phyloP scores from a whole-genome alignment of 2,113 vertebrate genomes.

The Panthera tigris region DNA sequence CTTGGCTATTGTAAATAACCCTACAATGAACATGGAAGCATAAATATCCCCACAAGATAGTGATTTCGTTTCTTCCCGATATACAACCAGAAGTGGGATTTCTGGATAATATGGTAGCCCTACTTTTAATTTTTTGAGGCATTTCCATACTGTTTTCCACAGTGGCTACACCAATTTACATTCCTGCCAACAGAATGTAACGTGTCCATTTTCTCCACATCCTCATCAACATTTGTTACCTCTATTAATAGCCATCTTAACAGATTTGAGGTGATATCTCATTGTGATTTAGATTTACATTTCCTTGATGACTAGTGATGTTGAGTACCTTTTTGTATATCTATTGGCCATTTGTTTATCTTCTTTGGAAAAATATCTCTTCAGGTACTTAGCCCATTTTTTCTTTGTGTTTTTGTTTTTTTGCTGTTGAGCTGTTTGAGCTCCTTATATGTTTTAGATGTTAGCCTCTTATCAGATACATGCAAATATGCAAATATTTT shows the following conservation, averaged over 20 bases:
- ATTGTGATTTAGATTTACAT: background rate
- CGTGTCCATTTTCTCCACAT: background rate
- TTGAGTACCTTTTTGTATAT: background rate
- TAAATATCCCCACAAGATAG: background rate
- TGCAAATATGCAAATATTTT: background rate
- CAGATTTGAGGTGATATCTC: background rate
- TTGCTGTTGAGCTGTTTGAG: background rate
- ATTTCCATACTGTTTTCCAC: background rate
- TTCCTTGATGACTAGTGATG: background rate
- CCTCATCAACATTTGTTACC: background rate
- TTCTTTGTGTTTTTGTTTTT: background rate
- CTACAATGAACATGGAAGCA: background rate
- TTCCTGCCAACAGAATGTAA: background rate
- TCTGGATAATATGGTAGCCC: background rate
- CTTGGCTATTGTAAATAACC: background rate
- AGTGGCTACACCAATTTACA: background rate
- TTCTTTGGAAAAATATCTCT: background rate
- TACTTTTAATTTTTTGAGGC: background rate
- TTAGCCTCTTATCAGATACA: background rate
- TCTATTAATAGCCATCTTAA: background rate
- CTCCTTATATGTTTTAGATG: background rate
- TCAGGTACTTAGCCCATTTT: background rate
- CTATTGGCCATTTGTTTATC: background rate
- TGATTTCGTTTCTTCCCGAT: background rate
- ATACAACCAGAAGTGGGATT: background rate